These are phyloP conservation scores for Melopsittacus undulatus DNA, from an alignment of 2,797 vertebrate genomes.

Conservation along the genomic window DNA sequence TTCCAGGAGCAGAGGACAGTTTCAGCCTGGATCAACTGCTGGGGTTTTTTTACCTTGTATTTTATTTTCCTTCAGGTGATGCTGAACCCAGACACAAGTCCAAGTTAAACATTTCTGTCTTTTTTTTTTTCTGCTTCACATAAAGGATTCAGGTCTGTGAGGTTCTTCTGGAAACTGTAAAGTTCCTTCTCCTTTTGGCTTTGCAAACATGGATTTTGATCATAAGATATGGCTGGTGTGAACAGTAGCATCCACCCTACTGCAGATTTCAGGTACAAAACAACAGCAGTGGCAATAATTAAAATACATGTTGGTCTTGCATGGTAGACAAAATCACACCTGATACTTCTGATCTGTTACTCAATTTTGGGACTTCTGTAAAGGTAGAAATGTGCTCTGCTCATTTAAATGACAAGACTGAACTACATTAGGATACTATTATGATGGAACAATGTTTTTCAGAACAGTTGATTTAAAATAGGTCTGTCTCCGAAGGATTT, in stretches of 20 bases:
- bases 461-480: not conserved
- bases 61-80: constrained; percentile 12
- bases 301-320: not conserved
- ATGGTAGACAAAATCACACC: not conserved
- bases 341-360: not conserved
- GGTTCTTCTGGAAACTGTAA: not conserved
- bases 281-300: not conserved
- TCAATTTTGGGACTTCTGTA: not conserved
- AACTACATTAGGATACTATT: not conserved
- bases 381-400: not conserved
- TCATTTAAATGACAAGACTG: not conserved
- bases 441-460: not conserved
- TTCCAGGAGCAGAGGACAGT: not conserved
- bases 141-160: not conserved
- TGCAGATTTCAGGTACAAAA: not conserved
- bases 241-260: not conserved
- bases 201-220: not conserved
- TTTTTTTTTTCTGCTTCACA: not conserved
- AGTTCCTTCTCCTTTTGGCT: not conserved
- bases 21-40: not conserved
- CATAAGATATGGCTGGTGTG: not conserved
- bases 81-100: not conserved
- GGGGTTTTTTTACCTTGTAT: not conserved
- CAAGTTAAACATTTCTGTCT: not conserved
- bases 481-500: not conserved